Evolutionary conservation across 1,140 invertebrate genomes (phyloP).

Genomic region (Diploscapter pachys): DNA sequence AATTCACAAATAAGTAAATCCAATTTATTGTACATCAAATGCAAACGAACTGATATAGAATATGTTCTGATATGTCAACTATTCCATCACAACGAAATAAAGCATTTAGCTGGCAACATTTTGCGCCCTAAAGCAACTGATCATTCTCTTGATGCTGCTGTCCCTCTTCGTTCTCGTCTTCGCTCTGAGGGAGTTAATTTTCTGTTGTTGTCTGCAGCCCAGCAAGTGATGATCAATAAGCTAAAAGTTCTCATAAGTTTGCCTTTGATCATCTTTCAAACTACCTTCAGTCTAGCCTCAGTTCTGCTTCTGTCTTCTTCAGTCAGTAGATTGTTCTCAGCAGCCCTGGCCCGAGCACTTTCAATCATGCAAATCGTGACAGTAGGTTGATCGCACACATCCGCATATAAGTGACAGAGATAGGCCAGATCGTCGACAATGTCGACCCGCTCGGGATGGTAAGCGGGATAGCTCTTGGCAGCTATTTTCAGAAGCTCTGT

Average conservation of each 20-base stretch:
- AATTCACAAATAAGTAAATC: too few relatives aligned
- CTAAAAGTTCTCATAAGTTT: background rate
- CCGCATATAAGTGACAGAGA: slow-evolving; percentile 36
- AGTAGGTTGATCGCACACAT: slow-evolving; percentile 37
- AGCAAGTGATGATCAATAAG: slow-evolving; percentile 34
- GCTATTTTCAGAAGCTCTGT: slow-evolving; percentile 37
- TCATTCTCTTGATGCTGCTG: too few relatives aligned
- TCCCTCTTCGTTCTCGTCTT: slow-evolving; percentile 11
- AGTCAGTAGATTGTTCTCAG: slow-evolving; percentile 16
- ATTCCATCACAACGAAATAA: too few relatives aligned
- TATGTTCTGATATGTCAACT: too few relatives aligned
- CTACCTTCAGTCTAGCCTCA: slow-evolving; percentile 10
- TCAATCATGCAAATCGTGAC: slow-evolving; percentile 37
- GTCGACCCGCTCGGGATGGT: slow-evolving; percentile 33
- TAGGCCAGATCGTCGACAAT: slow-evolving; percentile 39
- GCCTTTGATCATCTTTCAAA: background rate
- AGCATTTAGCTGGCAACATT: too few relatives aligned
- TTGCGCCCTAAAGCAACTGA: too few relatives aligned
- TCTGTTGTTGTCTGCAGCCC: slow-evolving; percentile 24
- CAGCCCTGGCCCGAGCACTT: slow-evolving; percentile 28
- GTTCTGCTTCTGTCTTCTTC: slow-evolving; percentile 18
- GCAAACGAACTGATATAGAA: too few relatives aligned
- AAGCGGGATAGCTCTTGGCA: slow-evolving; percentile 23
- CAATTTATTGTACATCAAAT: too few relatives aligned
- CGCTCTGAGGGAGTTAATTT: slow-evolving; percentile 8